Evolutionary conservation across 2,888 invertebrate species (phyloP), one percentile per base, ranked within the genome.

Genomic region (Ophion ventricosus): DNA sequence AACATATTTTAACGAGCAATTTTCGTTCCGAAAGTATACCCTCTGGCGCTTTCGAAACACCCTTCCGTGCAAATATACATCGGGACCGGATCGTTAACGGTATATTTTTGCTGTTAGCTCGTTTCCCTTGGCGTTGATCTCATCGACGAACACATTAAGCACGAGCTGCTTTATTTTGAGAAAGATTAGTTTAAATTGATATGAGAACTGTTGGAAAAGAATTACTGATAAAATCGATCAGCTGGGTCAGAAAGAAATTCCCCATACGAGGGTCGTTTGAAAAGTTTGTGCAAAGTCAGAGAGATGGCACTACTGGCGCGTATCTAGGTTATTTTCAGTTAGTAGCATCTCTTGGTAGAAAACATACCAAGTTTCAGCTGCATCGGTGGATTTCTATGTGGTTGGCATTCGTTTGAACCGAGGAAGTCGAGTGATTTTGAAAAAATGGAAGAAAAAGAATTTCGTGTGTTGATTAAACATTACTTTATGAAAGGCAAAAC

Each of bases 31-130:
- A 67, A 43, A 43, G 25, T 25, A 17, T 49, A 43, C 49, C 20
- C 29, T 59, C 57, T 59, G 59, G 64, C 74, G 74, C 67, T 73
- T 69, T 69, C 29, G 23, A 59, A 74, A 79, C 78, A 35, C 29
- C 69, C 69, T 79, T 78, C 70, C 74, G 49, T 74, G 79, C 83
- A 64, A 66, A 29, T 74, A 66, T 74, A 57, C 49, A 70, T 74
- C 35, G 75, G 35, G 80, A 49, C 14, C 25, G 23, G 56, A 56
- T 26, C 70, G 70, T 43, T 56, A 70, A 83, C 74, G 69, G 74
- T 75, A 29, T 61, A 69, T 23, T 43, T 69, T 1, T n/a, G 49
- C 49, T 35, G 20, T 43, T 54, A n/a, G 69, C 74, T 79, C 57
- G 74, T 63, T 83, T 54, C 59, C 69, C 75, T 49, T 54, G 67